Evolutionary conservation across 2,113 vertebrate genomes (phyloP).

Genomic region (Conger conger): DNA sequence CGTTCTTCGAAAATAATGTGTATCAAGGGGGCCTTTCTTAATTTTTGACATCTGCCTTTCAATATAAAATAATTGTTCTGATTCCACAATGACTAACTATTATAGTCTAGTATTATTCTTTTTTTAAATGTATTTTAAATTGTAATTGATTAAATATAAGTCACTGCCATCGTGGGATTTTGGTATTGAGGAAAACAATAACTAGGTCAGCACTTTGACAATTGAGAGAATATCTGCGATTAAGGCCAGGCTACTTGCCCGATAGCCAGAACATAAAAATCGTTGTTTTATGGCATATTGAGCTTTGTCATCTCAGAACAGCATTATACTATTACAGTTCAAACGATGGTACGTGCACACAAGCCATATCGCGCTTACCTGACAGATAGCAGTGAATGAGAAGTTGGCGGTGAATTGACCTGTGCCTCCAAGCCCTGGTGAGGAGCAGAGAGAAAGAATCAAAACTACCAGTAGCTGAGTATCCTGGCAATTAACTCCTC

Average conservation of each 20-base stretch:
- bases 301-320: background rate
- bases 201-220: background rate
- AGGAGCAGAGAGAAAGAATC: conserved; percentile 65
- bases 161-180: background rate
- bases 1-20: conserved; percentile 91
- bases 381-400: conserved; percentile 54
- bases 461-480: conserved; percentile 41
- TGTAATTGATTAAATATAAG: no score
- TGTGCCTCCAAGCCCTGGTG: conserved; percentile 64
- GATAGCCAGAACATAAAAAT: background rate
- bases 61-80: background rate
- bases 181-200: background rate
- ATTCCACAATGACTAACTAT: background rate
- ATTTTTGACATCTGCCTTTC: conserved; percentile 3
- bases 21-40: conserved; percentile 53
- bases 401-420: conserved; percentile 58
- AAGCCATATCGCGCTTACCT: conserved; percentile 33
- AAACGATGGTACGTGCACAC: background rate
- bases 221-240: background rate
- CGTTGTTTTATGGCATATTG: no score
- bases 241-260: background rate
- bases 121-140: no score
- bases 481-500: conserved; percentile 67
- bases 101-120: background rate
- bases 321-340: background rate